phyloP scores from a whole-genome alignment of 2,888 invertebrate genomes.

The Drosophila colorata region DNA sequence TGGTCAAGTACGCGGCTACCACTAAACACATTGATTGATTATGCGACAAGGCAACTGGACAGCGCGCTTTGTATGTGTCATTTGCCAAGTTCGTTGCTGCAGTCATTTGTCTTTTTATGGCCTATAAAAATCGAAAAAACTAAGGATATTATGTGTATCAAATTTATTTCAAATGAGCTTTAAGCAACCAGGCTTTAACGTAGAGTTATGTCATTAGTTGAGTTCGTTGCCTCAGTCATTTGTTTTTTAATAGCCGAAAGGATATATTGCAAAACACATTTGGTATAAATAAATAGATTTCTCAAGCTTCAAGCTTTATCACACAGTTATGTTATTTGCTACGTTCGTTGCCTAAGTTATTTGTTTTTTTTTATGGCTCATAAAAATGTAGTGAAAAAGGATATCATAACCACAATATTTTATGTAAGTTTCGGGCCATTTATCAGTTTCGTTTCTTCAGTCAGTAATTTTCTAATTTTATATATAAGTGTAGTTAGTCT shows the following conservation, averaged over 20 bases:
- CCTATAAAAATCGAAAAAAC: neutral
- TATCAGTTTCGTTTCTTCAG: neutral
- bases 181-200: too few relatives aligned
- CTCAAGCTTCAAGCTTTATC: too few relatives aligned
- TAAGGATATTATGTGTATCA: conserved; percentile 6
- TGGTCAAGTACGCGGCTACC: conserved; percentile 54
- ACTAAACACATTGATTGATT: conserved; percentile 57
- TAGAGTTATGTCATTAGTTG: conserved; percentile 14
- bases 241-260: conserved; percentile 18
- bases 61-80: conserved; percentile 19
- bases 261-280: neutral
- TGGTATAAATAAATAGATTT: too few relatives aligned
- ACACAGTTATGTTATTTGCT: too few relatives aligned
- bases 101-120: conserved; percentile 32
- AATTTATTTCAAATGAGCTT: conserved; percentile 1
- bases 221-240: conserved; percentile 41
- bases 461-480: neutral
- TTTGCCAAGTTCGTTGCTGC: conserved; percentile 41
- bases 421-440: neutral
- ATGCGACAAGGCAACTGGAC: conserved; percentile 42
- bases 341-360: neutral
- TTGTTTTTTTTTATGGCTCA: neutral
- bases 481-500: neutral
- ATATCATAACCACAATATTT: neutral
- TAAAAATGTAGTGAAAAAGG: neutral